Evolutionary conservation across 2,797 vertebrate species (phyloP).

Genomic region (Anableps anableps): DNA sequence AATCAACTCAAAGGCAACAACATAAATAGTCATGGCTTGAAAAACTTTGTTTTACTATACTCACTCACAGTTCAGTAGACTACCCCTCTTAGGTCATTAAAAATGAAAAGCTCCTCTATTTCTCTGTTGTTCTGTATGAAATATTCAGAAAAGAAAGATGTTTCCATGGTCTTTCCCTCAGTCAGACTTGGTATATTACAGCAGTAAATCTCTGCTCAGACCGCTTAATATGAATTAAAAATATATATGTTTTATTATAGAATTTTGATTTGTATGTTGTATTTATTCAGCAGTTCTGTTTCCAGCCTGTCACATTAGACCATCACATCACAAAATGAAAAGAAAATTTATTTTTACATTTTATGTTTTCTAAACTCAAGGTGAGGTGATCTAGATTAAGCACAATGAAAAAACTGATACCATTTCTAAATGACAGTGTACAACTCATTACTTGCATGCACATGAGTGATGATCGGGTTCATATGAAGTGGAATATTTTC

Average conservation of each 20-base stretch:
- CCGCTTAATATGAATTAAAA: slow-evolving; percentile 23
- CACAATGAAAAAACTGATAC: neutral
- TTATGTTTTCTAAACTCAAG: neutral
- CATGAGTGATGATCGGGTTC: neutral
- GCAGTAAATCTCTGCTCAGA: slow-evolving; percentile 24
- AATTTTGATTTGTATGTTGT: neutral
- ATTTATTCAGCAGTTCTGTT: slow-evolving; percentile 17
- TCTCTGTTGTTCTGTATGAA: slow-evolving; percentile 47
- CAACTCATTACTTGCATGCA: neutral
- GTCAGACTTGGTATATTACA: slow-evolving; percentile 41
- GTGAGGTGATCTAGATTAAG: neutral
- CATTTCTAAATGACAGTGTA: slow-evolving; percentile 1
- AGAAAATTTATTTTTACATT: neutral
- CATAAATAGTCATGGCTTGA: slow-evolving; percentile 58
- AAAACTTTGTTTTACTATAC: slow-evolving; percentile 46
- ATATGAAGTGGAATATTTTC: neutral
- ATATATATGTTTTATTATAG: slow-evolving; percentile 4
- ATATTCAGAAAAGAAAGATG: slow-evolving; percentile 57
- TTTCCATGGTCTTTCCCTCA: slow-evolving; percentile 29
- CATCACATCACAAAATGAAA: neutral
- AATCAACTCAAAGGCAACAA: slow-evolving; percentile 49
- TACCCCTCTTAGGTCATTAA: slow-evolving; percentile 54
- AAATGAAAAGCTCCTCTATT: slow-evolving; percentile 57
- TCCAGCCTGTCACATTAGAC: neutral
- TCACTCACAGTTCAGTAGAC: slow-evolving; percentile 37